phyloP scores from a whole-genome alignment of 2,888 invertebrate genomes.

The Callyntrura guangdongensis region DNA sequence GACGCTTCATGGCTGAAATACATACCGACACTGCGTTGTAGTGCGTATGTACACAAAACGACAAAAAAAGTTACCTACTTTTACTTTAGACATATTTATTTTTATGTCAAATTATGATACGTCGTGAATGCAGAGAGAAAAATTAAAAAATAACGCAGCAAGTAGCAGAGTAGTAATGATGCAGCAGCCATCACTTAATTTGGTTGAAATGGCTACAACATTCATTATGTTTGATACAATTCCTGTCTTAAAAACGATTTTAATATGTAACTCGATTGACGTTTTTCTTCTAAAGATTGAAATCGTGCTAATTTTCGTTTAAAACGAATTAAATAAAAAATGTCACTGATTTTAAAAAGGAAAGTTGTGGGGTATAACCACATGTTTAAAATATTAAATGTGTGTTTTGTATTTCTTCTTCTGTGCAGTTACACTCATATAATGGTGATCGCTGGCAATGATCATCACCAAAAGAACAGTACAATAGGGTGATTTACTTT shows the following conservation, averaged over 20 bases:
- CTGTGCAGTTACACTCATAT: background rate
- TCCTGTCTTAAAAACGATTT: background rate
- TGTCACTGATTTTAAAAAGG: constrained; percentile 50
- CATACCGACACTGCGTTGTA: constrained; percentile 16
- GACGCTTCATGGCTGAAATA: background rate
- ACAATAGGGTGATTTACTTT: background rate
- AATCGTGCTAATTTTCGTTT: constrained; percentile 73
- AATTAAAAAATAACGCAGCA: constrained; percentile 56
- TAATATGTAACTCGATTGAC: constrained; percentile 38
- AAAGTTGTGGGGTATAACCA: constrained; percentile 31
- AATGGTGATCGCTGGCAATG: constrained; percentile 28
- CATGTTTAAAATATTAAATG: constrained; percentile 17
- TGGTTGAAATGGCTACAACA: background rate
- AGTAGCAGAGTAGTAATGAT: background rate
- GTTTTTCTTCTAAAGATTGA: constrained; percentile 46
- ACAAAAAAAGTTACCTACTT: constrained; percentile 60
- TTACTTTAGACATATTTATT: constrained; percentile 56
- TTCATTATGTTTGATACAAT: constrained; percentile 10
- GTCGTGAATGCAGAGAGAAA: constrained; percentile 40
- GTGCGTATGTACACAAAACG: background rate
- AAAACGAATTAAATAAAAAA: constrained; percentile 49
- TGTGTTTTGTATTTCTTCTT: constrained; percentile 3
- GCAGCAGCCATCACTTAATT: constrained; percentile 36
- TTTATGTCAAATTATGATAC: constrained; percentile 47
- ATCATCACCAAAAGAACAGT: constrained; percentile 13